Evolutionary conservation across 2,113 vertebrate species (phyloP).

Genomic region (Cyphomyrus plagiostoma): DNA sequence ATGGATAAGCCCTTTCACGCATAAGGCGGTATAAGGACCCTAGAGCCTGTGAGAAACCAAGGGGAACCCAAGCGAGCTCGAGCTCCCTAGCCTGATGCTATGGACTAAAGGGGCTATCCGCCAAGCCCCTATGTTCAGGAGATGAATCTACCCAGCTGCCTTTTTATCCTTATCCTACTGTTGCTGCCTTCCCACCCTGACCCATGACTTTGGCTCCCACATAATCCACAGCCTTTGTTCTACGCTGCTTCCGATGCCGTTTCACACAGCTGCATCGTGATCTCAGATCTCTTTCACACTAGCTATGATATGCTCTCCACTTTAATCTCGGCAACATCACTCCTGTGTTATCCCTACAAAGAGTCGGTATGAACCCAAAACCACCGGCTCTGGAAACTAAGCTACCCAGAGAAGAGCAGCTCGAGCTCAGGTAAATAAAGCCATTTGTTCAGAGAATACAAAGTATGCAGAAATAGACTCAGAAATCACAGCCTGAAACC

Average conservation of each 20-base stretch:
- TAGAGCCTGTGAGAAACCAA: not conserved
- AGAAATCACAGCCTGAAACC: not conserved
- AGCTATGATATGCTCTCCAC: not conserved
- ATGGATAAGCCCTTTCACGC: not conserved
- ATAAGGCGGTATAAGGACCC: not conserved
- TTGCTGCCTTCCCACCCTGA: not conserved
- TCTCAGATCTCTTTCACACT: not conserved
- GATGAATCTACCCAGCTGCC: not conserved
- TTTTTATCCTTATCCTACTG: not conserved
- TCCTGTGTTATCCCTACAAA: not conserved
- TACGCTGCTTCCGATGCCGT: not conserved
- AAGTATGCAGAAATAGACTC: not conserved
- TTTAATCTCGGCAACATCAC: not conserved
- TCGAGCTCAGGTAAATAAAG: not conserved
- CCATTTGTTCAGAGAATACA: not conserved
- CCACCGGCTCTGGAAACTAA: not conserved
- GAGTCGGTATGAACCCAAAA: not conserved
- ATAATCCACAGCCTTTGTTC: not conserved
- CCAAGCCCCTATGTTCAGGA: not conserved
- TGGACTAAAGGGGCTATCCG: not conserved
- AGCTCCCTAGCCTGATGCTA: not conserved
- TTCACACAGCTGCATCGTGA: not conserved
- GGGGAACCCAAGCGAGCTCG: not conserved
- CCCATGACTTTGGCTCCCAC: not conserved
- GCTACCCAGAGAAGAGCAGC: not conserved